These are phyloP conservation scores for Netelia virgata DNA, from an alignment of 2,888 invertebrate species.

Conservation along the genomic window DNA sequence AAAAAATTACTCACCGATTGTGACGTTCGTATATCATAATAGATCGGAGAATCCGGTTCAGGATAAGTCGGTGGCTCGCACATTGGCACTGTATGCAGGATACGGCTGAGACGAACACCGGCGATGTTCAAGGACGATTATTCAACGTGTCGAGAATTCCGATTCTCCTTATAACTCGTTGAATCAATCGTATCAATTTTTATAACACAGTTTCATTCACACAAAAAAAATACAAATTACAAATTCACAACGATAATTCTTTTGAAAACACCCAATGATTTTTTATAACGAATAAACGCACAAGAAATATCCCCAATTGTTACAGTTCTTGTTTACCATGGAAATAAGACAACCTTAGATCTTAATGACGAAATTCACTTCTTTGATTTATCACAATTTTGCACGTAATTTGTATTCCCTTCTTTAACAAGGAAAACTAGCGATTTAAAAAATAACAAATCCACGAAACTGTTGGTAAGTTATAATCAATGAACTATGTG, in stretches of 20 bases:
- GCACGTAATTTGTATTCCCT: too few relatives aligned
- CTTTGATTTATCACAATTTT: too few relatives aligned
- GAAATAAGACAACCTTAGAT: too few relatives aligned
- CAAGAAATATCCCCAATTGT: too few relatives aligned
- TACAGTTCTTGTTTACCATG: too few relatives aligned
- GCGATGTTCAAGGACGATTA: background rate
- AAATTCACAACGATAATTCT: background rate
- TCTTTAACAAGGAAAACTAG: background rate
- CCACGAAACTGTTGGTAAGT: background rate
- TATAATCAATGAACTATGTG: background rate
- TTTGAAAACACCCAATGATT: background rate
- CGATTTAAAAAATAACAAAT: background rate
- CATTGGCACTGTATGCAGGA: slow-evolving; percentile 37
- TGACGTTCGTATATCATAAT: slow-evolving; percentile 57
- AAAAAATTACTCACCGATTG: slow-evolving; percentile 56
- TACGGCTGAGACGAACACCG: background rate
- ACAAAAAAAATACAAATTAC: background rate
- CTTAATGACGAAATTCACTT: too few relatives aligned
- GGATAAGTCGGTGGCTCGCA: slow-evolving; percentile 64
- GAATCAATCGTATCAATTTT: background rate
- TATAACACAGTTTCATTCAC: background rate
- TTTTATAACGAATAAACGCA: too few relatives aligned
- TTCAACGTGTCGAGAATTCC: background rate
- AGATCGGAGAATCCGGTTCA: slow-evolving; percentile 58
- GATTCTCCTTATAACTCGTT: background rate